Evolutionary conservation across 2,888 invertebrate species (phyloP).

Genomic region (Plagiodera versicolora): DNA sequence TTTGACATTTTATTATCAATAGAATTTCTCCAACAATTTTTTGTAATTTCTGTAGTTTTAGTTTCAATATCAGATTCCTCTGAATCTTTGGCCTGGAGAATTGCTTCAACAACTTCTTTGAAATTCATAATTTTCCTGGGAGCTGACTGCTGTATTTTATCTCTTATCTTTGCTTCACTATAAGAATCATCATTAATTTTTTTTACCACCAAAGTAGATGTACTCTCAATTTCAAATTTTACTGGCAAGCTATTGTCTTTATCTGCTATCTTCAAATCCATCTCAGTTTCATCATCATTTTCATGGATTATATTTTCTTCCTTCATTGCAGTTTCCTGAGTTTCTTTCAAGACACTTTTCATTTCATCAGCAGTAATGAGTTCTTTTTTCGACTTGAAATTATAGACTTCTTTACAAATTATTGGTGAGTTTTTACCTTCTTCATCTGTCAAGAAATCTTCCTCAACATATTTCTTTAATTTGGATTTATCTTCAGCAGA

Average conservation of each 20-base stretch:
- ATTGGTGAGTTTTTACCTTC: not conserved
- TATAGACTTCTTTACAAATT: not conserved
- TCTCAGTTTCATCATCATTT: not conserved
- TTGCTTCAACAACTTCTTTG: not conserved
- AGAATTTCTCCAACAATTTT: not conserved
- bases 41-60: not conserved
- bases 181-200: no score
- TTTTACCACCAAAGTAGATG: no score
- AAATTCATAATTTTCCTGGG: not conserved
- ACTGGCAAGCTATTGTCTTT: no score
- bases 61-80: not conserved
- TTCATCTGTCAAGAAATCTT: not conserved
- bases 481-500: not conserved
- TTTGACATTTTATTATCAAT: not conserved
- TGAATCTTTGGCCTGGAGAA: not conserved
- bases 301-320: not conserved
- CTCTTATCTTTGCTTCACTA: not conserved
- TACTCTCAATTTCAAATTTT: not conserved
- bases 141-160: not conserved
- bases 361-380: no score
- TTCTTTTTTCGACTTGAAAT: not conserved
- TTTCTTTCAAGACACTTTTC: no score
- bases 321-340: not conserved
- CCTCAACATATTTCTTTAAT: not conserved
- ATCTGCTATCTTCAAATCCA: no score